Percentiles rank a stretch among this genome's conserved stretches.
phyloP scores from a whole-genome alignment of 2,888 invertebrate genomes.

The Ceraclea dissimilis region DNA sequence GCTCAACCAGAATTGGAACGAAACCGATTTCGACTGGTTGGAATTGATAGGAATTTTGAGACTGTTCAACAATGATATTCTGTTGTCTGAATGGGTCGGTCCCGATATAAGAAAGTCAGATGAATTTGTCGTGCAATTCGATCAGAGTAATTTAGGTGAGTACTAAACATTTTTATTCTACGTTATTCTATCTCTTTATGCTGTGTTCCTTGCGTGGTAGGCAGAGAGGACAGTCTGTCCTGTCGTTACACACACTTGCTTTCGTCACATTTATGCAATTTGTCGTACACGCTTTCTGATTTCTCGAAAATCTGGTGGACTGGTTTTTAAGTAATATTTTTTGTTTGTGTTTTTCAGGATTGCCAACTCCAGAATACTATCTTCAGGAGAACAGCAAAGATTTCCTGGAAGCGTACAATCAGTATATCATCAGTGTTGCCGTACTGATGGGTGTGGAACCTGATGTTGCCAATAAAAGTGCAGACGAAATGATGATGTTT shows the following conservation, averaged over 20 bases:
- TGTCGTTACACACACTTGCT: no score
- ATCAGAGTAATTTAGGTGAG: conserved; percentile 73
- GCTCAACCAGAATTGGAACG: conserved; percentile 57
- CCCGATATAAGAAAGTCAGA: conserved; percentile 91
- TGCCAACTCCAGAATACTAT: conserved; percentile 72
- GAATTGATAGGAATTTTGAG: conserved; percentile 65
- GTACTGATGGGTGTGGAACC: conserved; percentile 62
- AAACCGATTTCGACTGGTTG: conserved; percentile 61
- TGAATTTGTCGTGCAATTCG: conserved; percentile 82
- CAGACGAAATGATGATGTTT: conserved; percentile 68
- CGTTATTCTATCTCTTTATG: background rate
- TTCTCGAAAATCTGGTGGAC: no score
- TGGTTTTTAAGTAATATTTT: no score
- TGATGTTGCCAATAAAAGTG: conserved; percentile 54
- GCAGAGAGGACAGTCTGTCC: background rate
- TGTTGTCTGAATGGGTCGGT: conserved; percentile 83
- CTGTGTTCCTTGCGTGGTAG: no score
- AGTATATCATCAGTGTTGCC: conserved; percentile 67
- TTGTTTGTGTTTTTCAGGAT: conserved; percentile 38
- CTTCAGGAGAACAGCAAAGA: conserved; percentile 58
- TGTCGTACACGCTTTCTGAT: no score
- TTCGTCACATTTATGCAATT: no score
- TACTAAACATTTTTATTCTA: background rate
- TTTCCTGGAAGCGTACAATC: conserved; percentile 71
- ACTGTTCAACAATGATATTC: conserved; percentile 76